These are phyloP conservation scores for Etheostoma cragini DNA, from an alignment of 2,113 vertebrate genomes.

Conservation along the genomic window DNA sequence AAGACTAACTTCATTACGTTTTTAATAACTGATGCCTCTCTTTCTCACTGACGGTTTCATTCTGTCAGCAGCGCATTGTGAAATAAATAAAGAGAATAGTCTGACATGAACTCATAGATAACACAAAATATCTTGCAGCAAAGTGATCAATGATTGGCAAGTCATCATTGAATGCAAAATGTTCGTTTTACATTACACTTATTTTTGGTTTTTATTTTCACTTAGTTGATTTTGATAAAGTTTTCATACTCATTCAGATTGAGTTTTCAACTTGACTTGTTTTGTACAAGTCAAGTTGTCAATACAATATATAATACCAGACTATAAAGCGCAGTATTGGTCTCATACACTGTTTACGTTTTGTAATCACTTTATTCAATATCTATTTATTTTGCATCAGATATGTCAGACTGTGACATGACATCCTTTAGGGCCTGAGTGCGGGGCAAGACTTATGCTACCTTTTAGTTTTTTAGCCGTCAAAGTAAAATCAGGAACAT, in stretches of 20 bases:
- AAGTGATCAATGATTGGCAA: neutral
- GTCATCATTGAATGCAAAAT: neutral
- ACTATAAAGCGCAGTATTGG: no score
- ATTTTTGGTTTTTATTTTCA: neutral
- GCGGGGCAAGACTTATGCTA: neutral
- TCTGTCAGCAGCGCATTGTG: neutral
- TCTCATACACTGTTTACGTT: neutral
- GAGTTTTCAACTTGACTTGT: no score
- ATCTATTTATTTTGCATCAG: neutral
- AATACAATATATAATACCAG: no score
- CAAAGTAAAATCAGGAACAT: neutral
- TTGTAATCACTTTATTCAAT: neutral
- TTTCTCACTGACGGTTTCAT: neutral
- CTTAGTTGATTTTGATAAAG: neutral
- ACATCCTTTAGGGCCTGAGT: neutral
- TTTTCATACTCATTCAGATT: neutral
- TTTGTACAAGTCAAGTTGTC: no score
- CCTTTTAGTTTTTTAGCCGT: neutral
- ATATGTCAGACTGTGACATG: neutral
- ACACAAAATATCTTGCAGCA: neutral
- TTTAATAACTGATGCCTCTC: conserved; percentile 9
- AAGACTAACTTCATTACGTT: conserved; percentile 4
- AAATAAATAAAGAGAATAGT: neutral
- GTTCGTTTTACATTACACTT: neutral
- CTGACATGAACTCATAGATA: neutral